Evolutionary conservation across 2,113 vertebrate genomes (phyloP), one percentile per base, ranked within the genome.

Genomic region (Odocoileus hemionus): DNA sequence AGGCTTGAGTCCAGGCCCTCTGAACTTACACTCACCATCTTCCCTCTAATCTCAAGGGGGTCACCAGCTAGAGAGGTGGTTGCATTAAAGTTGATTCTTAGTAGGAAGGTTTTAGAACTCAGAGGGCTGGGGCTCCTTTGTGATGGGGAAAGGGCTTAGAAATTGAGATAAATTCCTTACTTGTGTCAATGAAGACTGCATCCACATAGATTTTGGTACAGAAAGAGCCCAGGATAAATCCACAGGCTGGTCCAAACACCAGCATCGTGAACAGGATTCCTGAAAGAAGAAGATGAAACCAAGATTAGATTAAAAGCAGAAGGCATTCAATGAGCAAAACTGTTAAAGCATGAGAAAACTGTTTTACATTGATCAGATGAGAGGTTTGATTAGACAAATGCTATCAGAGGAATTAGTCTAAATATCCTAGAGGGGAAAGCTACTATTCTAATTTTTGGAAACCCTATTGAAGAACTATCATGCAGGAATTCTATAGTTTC

Each of bases 151-250:
- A 57, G 21, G 0, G 17, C 17, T 23, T 33, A 39, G 50, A 43
- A 61, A 54, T 2, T 1, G 15, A 36, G 17, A 76, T 36, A 6
- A 2, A 33, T 14, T 83, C 98, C 99, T 99, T 99, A 99, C 99
- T 99, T 97, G 99, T 99, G 97, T 99, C 99, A 21, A 99, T 99
- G 99, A 99, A 99, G 98, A 99, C 98, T 2, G 99, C 99, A 80
- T 99, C 99, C 99, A 99, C 99, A 0, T 99, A 99, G 98, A 99
- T 99, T 98, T 99, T 99, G 97, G 99, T 99, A 99, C 99, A 99
- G 98, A 99, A 98, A 26, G 99, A 99, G 95, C 99, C 99, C 96
- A 99, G 99, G 98, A 99, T 99, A 98, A 99, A 99, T 91, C 99
- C 99, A 82, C 99, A 99, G 97, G 99, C 99, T 50, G 99, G 99